Base-by-base conservation (phyloP, 2,113 vertebrate genomes). In the Passer montanus region DNA sequence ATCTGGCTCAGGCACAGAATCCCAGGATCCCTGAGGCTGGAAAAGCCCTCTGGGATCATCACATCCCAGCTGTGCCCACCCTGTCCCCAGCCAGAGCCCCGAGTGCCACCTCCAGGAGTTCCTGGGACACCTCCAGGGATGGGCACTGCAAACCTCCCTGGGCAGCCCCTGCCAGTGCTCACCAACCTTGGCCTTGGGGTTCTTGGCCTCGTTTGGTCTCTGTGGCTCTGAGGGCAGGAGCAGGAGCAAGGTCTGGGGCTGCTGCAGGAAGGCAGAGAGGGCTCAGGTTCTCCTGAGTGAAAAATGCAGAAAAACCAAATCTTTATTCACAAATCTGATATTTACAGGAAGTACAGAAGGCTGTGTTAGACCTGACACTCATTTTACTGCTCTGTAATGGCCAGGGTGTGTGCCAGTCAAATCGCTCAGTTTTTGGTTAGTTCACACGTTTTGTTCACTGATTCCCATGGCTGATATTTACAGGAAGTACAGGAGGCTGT, bases 321-420 rank as follows among this genome's bases (percentile, higher is more conserved):
- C 56, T 33, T 33, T 21, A 33, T 55, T 55, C 53, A 13, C 30
- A 55, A 55, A 37, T n/a, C n/a, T n/a, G n/a, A n/a, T n/a, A n/a
- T n/a, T 15, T 58, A 9, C 7, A 15, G 13, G 33, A 10, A 58
- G 15, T 3, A n/a, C 55, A n/a, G 55, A 22, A 23, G 33, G 33
- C 31, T 11, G 21, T 47, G 46, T 23, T 13, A 4, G 47, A 47
- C 11, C 47, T 12, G 13, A 6, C 55, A 2, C 55, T 33, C 31
- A 3, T 20, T 22, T 7, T 7, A 2, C 0, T 22, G 33, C 0
- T 7, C 55, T 4, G 33, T 4, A 15, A 5, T 15, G 21, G 20
- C 33, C 33, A 2, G 22, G 56, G 6, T 35, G 56, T 8, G 13
- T 15, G 9, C 22, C 55, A n/a, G 56, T 8, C 20, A 5, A 10